Base-by-base conservation (phyloP, 2,888 invertebrate genomes). In the Galeopsomyia nigrocyanea region DNA sequence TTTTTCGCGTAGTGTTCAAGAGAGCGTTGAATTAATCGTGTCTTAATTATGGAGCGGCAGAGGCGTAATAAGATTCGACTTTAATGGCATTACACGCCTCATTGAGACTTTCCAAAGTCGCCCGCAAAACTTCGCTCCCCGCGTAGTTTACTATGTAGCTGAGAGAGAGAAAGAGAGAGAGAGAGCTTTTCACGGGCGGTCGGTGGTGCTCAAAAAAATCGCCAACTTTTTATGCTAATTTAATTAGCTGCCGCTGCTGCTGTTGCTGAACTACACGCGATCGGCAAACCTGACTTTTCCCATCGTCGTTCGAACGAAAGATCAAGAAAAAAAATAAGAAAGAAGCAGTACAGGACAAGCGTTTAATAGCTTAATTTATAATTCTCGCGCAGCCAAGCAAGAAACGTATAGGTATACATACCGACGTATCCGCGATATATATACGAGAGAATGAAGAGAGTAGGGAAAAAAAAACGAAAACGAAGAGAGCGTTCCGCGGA, bases 61-160 rank as follows among this genome's bases (percentile, higher is more conserved):
- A 80, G 82, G 78, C 81, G 82, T 85, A 86, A 86, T 84, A 84
- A 86, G 85, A 85, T 86, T 85, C 80, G 21, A 81, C 83, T 84
- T 83, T 85, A 86, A 86, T 85, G 85, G 84, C 83, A 81, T 85
- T 86, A 86, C 83, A 86, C 83, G 86, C 84, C 86, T 86, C 86
- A 86, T 86, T 86, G 86, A 82, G 81, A 85, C 84, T 86, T 84
- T 81, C 80, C 80, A 84, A 39, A 85, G 85, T 84, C 74, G 26
- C 68, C 80, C 81, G 76, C 83, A 86, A 53, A 19, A 22, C 57
- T 26, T 19, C 57, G 14, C 22, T 14, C 5, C 16, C 19, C 19
- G 16, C 16, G 5, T 22, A 5, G 16, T 26, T 57, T 19, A 19
- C 26, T 16, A 14, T 56, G 56, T 53, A 10, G 14, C 56, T 10